Percentiles rank a stretch among this genome's conserved stretches.
Evolutionary conservation across 2,888 invertebrate species (phyloP).

Genomic region (Meiosimyza platycephala): DNA sequence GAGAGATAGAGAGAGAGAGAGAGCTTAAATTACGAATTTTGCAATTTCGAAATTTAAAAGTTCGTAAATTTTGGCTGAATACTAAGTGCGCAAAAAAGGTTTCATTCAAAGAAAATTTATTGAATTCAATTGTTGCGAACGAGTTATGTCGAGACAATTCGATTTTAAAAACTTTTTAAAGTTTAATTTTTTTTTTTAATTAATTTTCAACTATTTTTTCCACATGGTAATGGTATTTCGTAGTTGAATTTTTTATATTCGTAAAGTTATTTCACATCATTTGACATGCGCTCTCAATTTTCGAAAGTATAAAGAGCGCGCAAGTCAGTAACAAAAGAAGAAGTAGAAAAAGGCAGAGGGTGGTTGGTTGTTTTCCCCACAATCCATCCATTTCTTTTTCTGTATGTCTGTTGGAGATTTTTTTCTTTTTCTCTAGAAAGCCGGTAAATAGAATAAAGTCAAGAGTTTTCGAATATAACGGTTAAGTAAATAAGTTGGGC

Average conservation of each 20-base stretch:
- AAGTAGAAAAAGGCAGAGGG: background rate
- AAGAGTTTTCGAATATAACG: background rate
- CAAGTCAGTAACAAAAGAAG: background rate
- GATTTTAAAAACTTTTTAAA: background rate
- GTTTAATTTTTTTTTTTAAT: background rate
- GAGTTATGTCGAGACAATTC: no score
- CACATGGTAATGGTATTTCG: background rate
- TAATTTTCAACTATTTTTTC: background rate
- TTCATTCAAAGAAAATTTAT: no score
- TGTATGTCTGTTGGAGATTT: background rate
- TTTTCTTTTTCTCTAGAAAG: background rate
- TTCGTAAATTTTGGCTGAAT: background rate
- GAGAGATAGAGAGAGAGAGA: background rate
- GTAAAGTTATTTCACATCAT: background rate
- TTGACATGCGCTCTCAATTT: constrained; percentile 12
- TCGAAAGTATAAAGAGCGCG: background rate
- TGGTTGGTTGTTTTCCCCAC: constrained; percentile 12
- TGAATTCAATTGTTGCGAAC: background rate
- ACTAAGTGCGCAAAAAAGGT: background rate
- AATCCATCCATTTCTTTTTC: background rate
- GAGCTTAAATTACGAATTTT: background rate
- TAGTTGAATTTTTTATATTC: background rate
- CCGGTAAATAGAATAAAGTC: constrained; percentile 3
- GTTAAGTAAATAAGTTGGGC: no score
- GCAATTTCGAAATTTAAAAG: background rate